Base-by-base conservation (phyloP, 2,797 vertebrate genomes). In the Selene dorsalis region DNA sequence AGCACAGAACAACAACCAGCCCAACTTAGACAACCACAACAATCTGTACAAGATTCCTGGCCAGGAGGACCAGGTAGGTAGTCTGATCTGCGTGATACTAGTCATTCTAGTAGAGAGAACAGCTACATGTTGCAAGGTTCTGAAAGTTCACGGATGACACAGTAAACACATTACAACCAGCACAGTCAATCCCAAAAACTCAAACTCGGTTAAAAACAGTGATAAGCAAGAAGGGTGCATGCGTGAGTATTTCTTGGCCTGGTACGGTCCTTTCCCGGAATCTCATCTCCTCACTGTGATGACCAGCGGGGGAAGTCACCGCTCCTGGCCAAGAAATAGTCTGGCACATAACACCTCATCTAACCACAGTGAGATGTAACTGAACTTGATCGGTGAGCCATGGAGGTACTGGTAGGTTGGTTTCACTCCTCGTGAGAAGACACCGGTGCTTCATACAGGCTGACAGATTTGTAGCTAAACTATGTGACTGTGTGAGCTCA, bases 21-120 rank as follows among this genome's bases (percentile, higher is more conserved):
- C 94, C 30, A 92, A 92, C 1, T 91, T 95, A 85, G 96, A 95
- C 91, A 96, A 96, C 91, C 95, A 95, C 75, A 96, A 95, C 90
- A 96, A 90, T 81, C 81, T 90, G 1, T 96, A 95, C 89, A 96
- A 96, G 83, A 90, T 92, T 47, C 92, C 94, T 0, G 94, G 92
- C 52, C 94, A 84, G 60, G 87, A 84, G 32, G 87, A 85, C 68
- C 87, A 88, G 86, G 90, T 91, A 39, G 13, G 70, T 39, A 1
- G 14, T 56, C 10, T 0, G 3, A 26, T 13, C 41, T 30, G 2
- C 4, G 0, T 60, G 18, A 13, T 18, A 22, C 26, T 32, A 1
- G 26, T 28, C 20, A 10, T 45, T 41, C 13, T 6, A 17, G 43
- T 22, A 16, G 4, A 22, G 22, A 63, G 52, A 38, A 67, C 38